Evolutionary conservation across 2,113 vertebrate species (phyloP).

Genomic region (Dascyllus trimaculatus): DNA sequence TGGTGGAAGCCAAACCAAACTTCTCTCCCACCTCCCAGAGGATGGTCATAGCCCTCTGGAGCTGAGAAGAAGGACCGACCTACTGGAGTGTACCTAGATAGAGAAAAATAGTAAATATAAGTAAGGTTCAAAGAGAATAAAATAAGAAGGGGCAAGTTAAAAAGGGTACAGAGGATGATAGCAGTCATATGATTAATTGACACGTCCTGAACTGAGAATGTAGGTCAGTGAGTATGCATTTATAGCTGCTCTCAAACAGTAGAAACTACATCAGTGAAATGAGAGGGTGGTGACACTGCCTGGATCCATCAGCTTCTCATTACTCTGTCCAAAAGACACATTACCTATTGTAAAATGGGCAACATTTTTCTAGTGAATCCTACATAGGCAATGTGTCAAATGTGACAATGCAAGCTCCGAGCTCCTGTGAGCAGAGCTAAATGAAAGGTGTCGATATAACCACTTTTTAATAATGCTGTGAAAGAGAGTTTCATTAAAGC

Average conservation of each 20-base stretch:
- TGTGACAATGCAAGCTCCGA: background rate
- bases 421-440: constrained; percentile 37
- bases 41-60: constrained; percentile 98
- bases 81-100: constrained; percentile 95
- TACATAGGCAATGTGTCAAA: constrained; percentile 28
- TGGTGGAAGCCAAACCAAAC: constrained; percentile 99
- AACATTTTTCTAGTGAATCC: constrained; percentile 28
- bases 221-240: constrained; percentile 43
- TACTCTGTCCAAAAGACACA: constrained; percentile 20
- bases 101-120: constrained; percentile 7
- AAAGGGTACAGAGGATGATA: background rate
- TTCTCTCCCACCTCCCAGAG: constrained; percentile 96
- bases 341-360: constrained; percentile 37
- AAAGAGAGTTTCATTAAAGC: constrained; percentile 64
- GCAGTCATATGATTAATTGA: constrained; percentile 17
- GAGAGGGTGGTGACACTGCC: constrained; percentile 29
- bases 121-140: background rate
- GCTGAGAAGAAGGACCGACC: constrained; percentile 99
- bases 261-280: constrained; percentile 44
- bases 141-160: background rate
- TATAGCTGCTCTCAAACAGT: constrained; percentile 18
- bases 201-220: constrained; percentile 37
- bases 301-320: constrained; percentile 27
- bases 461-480: constrained; percentile 62
- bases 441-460: constrained; percentile 57